These are phyloP conservation scores for Anoplophora glabripennis DNA, from an alignment of 1,140 invertebrate genomes.

Conservation along the genomic window DNA sequence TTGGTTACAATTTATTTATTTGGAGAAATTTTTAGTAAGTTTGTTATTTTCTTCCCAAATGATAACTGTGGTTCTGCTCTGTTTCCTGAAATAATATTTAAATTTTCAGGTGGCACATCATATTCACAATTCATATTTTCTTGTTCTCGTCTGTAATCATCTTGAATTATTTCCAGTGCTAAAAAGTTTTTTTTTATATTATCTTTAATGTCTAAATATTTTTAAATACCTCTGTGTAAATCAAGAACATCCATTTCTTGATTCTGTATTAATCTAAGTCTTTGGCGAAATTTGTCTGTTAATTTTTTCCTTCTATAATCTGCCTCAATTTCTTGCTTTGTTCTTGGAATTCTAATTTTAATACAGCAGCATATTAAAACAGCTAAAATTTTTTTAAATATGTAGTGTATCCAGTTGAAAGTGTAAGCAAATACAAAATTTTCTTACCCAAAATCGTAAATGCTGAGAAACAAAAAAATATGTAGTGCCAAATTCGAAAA, in stretches of 20 bases:
- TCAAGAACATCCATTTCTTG: constrained; percentile 83
- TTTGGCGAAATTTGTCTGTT: constrained; percentile 74
- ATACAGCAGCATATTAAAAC: constrained; percentile 84
- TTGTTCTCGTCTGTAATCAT: constrained; percentile 12
- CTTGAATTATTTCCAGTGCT: constrained; percentile 18
- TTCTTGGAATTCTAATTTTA: constrained; percentile 81
- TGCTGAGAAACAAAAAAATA: constrained; percentile 58
- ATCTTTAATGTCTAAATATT: not conserved
- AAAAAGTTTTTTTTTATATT: not conserved
- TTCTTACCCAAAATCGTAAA: constrained; percentile 56
- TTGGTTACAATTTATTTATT: too few species aligned
- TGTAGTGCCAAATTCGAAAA: constrained; percentile 64
- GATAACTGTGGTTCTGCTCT: constrained; percentile 5
- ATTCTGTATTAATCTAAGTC: constrained; percentile 77
- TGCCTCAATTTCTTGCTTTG: constrained; percentile 90
- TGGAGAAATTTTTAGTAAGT: too few species aligned
- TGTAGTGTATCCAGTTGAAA: not conserved
- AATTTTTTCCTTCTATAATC: constrained; percentile 82
- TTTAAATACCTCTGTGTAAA: constrained; percentile 66
- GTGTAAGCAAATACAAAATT: not conserved
- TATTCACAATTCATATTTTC: constrained; percentile 5
- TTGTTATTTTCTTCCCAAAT: not conserved
- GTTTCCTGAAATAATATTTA: not conserved
- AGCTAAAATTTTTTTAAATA: constrained; percentile 48
- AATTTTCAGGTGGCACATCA: not conserved